phyloP scores from a whole-genome alignment of 2,888 invertebrate genomes.

The Tolmerus cingulatus region DNA sequence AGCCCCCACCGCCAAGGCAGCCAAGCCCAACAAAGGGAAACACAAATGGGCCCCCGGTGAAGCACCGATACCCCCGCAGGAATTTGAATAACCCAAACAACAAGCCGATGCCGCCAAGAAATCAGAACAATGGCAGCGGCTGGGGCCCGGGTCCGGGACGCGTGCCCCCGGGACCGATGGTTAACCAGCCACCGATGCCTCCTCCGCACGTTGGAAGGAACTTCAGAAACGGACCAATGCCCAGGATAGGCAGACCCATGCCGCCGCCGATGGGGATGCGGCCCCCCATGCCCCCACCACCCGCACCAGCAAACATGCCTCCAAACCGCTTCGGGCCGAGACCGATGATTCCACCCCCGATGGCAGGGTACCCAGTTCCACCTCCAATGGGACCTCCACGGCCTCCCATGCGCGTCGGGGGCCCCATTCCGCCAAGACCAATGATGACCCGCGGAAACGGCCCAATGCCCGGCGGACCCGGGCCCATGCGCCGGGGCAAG shows the following conservation, averaged over 20 bases:
- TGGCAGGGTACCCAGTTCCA: constrained; percentile 41
- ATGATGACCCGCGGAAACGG: constrained; percentile 19
- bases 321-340: constrained; percentile 43
- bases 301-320: constrained; percentile 55
- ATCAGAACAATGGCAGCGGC: constrained; percentile 27
- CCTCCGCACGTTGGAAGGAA: constrained; percentile 50
- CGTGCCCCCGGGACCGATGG: constrained; percentile 49
- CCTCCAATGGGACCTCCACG: constrained; percentile 45
- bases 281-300: constrained; percentile 53
- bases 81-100: not conserved
- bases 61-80: constrained; percentile 5
- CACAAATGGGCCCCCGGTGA: not conserved
- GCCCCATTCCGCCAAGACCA: constrained; percentile 21
- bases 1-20: constrained; percentile 52
- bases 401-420: constrained; percentile 43
- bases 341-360: constrained; percentile 49
- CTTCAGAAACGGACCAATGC: constrained; percentile 51
- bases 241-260: constrained; percentile 52
- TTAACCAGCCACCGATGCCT: constrained; percentile 54
- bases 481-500: constrained; percentile 46
- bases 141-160: constrained; percentile 44
- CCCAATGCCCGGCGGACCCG: constrained; percentile 1
- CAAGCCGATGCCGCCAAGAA: not conserved
- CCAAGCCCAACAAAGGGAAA: not conserved
- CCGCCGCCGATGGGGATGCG: constrained; percentile 53